Evolutionary conservation across 2,113 vertebrate species (phyloP).

Genomic region (Laticauda colubrina): DNA sequence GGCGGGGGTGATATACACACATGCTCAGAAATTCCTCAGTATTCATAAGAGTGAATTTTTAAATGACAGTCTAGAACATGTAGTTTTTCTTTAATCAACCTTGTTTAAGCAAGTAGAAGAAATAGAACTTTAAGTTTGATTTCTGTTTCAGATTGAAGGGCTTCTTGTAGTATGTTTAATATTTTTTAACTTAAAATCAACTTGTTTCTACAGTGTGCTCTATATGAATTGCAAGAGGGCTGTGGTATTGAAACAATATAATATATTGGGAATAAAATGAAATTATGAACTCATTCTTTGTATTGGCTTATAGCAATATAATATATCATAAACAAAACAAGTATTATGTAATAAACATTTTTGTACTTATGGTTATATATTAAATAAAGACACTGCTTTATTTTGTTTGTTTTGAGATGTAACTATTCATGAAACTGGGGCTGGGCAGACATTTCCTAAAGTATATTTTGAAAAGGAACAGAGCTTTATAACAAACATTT

Average conservation of each 20-base stretch:
- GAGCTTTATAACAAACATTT: neutral
- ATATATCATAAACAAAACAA: conserved; percentile 77
- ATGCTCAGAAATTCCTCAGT: conserved; percentile 49
- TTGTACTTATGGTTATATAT: conserved; percentile 70
- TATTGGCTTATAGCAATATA: conserved; percentile 73
- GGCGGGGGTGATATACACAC: neutral
- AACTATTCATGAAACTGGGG: neutral
- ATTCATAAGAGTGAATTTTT: conserved; percentile 22
- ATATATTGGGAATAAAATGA: conserved; percentile 72
- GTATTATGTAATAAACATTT: conserved; percentile 73
- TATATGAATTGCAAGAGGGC: conserved; percentile 53
- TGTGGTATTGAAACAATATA: conserved; percentile 64
- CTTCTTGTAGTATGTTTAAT: conserved; percentile 31
- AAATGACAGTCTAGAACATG: conserved; percentile 27
- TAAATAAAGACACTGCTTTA: conserved; percentile 75
- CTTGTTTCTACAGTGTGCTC: conserved; percentile 51
- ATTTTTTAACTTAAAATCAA: conserved; percentile 33
- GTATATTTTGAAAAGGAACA: neutral
- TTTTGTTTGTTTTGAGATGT: conserved; percentile 36
- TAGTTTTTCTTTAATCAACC: neutral
- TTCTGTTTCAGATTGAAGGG: conserved; percentile 28
- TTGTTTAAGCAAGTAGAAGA: conserved; percentile 26
- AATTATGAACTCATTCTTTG: conserved; percentile 64
- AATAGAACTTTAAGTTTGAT: conserved; percentile 11
- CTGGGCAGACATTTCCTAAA: neutral